These are phyloP conservation scores for Neogobius melanostomus DNA, from an alignment of 2,113 vertebrate species.

Conservation along the genomic window DNA sequence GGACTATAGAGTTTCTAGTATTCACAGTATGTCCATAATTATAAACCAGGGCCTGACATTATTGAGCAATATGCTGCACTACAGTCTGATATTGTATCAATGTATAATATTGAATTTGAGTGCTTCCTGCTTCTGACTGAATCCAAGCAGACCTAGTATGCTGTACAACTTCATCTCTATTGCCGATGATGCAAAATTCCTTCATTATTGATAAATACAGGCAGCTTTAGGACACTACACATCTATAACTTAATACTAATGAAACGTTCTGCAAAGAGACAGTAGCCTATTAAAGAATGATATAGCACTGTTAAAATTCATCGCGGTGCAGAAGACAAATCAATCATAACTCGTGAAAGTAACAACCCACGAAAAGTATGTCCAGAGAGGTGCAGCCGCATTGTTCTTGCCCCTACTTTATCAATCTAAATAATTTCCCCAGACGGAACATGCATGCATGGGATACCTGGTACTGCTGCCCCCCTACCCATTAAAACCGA, in stretches of 20 bases:
- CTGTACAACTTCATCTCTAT: not conserved
- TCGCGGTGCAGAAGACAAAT: not conserved
- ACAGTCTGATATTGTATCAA: no score
- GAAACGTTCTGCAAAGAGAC: not conserved
- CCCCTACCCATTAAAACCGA: conserved; percentile 49
- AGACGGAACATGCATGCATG: conserved; percentile 24
- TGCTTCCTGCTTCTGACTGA: no score
- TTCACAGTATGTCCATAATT: no score
- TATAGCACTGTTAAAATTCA: not conserved
- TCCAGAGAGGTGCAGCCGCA: conserved; percentile 34
- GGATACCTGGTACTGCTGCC: conserved; percentile 39
- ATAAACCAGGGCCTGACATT: no score
- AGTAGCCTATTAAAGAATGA: not conserved
- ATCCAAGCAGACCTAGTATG: no score
- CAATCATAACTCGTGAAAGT: conserved; percentile 34
- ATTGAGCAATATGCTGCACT: no score
- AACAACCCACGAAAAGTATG: conserved; percentile 26
- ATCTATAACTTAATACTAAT: not conserved
- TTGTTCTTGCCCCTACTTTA: conserved; percentile 62
- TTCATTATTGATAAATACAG: not conserved
- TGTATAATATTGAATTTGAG: no score
- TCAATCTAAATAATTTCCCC: conserved; percentile 59
- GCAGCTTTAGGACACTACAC: not conserved
- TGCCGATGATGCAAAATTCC: not conserved
- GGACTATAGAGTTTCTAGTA: no score